These are phyloP conservation scores for Heliocidaris tuberculata DNA, from an alignment of 35 echinoderm and acorn worm genomes.

Conservation along the genomic window DNA sequence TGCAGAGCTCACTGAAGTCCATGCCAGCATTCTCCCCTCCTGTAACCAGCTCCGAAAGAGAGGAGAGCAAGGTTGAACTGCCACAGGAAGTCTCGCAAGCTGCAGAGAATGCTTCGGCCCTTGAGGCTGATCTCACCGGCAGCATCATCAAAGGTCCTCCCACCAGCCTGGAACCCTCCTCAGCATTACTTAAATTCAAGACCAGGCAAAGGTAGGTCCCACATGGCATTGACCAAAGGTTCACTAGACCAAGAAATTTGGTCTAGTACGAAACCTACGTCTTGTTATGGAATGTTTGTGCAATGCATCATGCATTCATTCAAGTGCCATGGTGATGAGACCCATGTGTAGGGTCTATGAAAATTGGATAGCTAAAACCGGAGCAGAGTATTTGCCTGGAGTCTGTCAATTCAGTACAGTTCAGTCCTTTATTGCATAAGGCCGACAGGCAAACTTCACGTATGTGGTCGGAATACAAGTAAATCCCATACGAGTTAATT, in stretches of 20 bases:
- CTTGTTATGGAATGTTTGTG: too few relatives aligned
- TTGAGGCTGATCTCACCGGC: constrained; percentile 63
- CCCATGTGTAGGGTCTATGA: too few relatives aligned
- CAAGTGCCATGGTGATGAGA: too few relatives aligned
- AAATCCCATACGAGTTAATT: too few relatives aligned
- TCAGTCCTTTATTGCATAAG: too few relatives aligned
- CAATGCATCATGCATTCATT: too few relatives aligned
- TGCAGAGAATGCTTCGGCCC: not conserved
- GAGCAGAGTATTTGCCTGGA: too few relatives aligned
- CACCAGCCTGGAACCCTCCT: constrained; percentile 23
- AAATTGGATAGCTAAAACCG: too few relatives aligned
- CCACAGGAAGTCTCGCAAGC: not conserved
- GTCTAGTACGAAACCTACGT: too few relatives aligned
- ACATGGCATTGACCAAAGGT: not conserved
- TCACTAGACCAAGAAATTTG: not conserved
- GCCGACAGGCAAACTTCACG: too few relatives aligned
- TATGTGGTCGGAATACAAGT: too few relatives aligned
- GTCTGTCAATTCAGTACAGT: too few relatives aligned
- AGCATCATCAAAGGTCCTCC: constrained; percentile 52
- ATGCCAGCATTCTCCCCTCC: constrained; percentile 67
- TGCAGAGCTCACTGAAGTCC: constrained; percentile 57
- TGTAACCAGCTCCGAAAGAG: constrained; percentile 14
- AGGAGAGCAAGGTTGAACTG: not conserved
- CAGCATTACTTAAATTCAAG: constrained; percentile 52
- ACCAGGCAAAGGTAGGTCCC: constrained; percentile 59